Base-by-base conservation (phyloP, 2,888 invertebrate species). In the Synergus gifuensis region DNA sequence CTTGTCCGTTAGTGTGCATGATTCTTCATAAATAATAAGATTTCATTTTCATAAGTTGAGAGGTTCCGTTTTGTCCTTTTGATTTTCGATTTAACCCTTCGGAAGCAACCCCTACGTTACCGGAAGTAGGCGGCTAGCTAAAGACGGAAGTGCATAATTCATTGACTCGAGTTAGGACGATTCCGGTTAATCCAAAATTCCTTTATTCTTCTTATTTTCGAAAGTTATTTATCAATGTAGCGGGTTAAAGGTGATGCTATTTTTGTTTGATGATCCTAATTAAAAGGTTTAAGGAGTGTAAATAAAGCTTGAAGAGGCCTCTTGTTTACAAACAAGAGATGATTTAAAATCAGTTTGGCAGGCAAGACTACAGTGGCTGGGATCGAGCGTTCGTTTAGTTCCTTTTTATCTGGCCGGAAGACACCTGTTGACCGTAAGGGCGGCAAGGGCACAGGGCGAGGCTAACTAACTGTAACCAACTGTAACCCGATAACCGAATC, bases 401-500 rank as follows among this genome's bases (percentile, higher is more conserved):
- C 49, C 69, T 69, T 73, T 73, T 73, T 73, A 54, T 16, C 36
- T 73, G 67, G 81, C 81, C 81, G 82, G 84, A 84, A 84, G 82
- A 84, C 84, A 84, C 84, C 84, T 84, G 84, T 84, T 84, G 84
- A 84, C 81, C 79, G 81, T 76, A 80, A 73, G 76, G 60, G 79
- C 69, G 78, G 77, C 78, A 79, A 76, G 76, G 76, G 69, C 49
- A 73, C 69, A 49, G 76, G 63, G 80, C 44, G 81, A 81, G 40
- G 63, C 81, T 79, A 81, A 80, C 81, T 80, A 82, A 84, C 82
- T 79, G 84, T 81, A 82, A 84, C 77, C 81, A 82, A 84, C 81
- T 78, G 83, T 82, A 84, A 84, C 78, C 80, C 78, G 83, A 84
- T 84, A 84, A 84, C 84, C 80, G 82, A 82, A 84, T 81, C 78